phyloP scores from a whole-genome alignment of 1,140 invertebrate species.

The Cherax quadricarinatus region DNA sequence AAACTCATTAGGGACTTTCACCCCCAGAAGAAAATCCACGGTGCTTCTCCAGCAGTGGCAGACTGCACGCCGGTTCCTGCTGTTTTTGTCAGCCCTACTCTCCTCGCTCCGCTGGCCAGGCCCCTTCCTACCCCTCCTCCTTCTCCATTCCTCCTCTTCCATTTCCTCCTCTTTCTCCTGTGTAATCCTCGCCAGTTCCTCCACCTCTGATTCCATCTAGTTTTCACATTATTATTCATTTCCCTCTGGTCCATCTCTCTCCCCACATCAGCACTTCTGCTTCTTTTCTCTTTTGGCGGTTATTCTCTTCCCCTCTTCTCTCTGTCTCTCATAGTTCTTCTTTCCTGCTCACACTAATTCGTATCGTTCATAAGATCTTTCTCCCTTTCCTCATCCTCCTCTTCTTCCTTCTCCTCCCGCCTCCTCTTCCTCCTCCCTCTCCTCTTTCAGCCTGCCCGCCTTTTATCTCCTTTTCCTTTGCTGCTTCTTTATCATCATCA shows the following conservation, averaged over 20 bases:
- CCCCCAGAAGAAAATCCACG: constrained; percentile 12
- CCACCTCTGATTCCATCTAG: neutral
- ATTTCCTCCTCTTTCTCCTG: neutral
- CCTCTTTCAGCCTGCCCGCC: too few relatives aligned
- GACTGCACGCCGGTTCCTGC: neutral
- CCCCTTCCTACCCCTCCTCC: neutral
- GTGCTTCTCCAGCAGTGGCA: constrained; percentile 21
- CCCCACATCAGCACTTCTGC: neutral
- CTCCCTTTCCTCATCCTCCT: neutral
- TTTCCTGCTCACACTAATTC: neutral
- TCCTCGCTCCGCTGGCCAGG: neutral
- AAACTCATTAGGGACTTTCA: constrained; percentile 50
- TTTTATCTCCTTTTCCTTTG: too few relatives aligned
- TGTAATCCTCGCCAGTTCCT: neutral
- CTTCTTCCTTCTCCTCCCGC: neutral
- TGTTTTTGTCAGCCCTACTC: neutral
- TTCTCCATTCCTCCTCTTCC: neutral
- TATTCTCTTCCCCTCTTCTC: neutral
- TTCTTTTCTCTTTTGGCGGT: neutral
- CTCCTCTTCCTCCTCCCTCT: neutral
- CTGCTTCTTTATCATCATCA: too few relatives aligned
- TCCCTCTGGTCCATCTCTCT: neutral
- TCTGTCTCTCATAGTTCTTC: neutral
- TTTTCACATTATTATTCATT: neutral
- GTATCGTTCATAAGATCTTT: neutral